Evolutionary conservation across 2,888 invertebrate genomes (phyloP), one percentile per base, ranked within the genome.

Genomic region (Thymelicus sylvestris): DNA sequence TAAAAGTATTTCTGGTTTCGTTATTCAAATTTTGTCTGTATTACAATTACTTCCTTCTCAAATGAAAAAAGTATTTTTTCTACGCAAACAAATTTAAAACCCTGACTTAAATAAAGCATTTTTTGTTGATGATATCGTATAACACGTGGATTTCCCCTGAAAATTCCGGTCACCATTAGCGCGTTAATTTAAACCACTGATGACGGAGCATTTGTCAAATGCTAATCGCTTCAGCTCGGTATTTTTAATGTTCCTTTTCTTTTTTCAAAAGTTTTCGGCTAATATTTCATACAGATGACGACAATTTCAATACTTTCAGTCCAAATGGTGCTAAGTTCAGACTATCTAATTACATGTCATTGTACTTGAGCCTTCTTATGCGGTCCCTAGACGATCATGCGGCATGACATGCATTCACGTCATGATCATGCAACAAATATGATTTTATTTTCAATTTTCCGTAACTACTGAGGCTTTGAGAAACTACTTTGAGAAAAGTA

Each of bases 161-260:
- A 31, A 50, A 50, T 64, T 38, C 50, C 10, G 0, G 15, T 10
- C n/a, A 50, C 31, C 62, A 44, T 13, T 47, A 47, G 41, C 48
- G 31, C 48, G 63, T 64, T 63, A 63, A 63, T 48, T 48, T 38
- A 38, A 38, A 50, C 63, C 48, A 31, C 63, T 50, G 38, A 50
- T 15, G 63, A 64, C 63, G 38, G 50, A 50, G 38, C 63, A 50
- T 64, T 50, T 64, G 63, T 64, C 62, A 64, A 64, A 64, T 64
- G 63, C 50, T 38, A 64, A 64, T 64, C 47, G 50, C 63, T 13
- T 15, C 63, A 31, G 31, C 63, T 48, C 63, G 57, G 12, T 57
- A 38, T 31, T 57, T 57, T 24, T 7, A 57, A 31, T 31, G 19
- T 57, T 57, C 13, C 10, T 31, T 57, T 57, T 57, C 31, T 57